Base-by-base conservation (phyloP, 2,888 invertebrate species). In the Dynastes maya region DNA sequence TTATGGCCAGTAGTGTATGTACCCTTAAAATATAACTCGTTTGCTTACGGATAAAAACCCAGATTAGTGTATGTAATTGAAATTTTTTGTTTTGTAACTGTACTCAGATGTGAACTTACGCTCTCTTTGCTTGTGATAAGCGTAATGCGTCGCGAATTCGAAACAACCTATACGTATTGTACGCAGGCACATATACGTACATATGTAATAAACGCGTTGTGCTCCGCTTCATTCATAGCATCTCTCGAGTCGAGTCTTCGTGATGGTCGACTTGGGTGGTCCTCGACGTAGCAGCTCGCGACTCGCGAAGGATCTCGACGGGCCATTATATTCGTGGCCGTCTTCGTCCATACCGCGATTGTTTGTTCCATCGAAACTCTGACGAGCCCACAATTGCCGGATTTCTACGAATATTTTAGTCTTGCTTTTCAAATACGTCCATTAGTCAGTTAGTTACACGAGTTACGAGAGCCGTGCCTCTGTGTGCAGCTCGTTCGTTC, bases 231-330 rank as follows among this genome's bases (percentile, higher is more conserved):
- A 86, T 86, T 86, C 86, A 86, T 86, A 83, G 84, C 83, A 81
- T 82, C 82, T 74, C 40, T 45, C 45, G 45, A 8, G 45, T 8
- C 45, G 45, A 1, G 8, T 11, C 40, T 83, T 83, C 84, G 82
- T 84, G 84, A 84, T 84, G 84, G 80, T 82, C 85, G 79, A 83
- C 85, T 84, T 85, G 85, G 85, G 86, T 85, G 85, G 85, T 86
- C 86, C 83, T 37, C 68, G 45, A 45, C 45, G 76, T 78, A 79
- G 80, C 80, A 81, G 82, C 82, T 82, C 79, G 79, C 79, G 79
- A 83, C 81, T 81, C 76, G 77, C 79, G 79, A 79, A 63, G 76
- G 80, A 81, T 80, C 77, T 77, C 80, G 77, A 78, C 78, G 79
- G 77, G 77, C 79, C 70, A 79, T 79, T 79, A 79, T 79, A 76